These are phyloP conservation scores for Gobius niger DNA, from an alignment of 2,113 vertebrate species.

Conservation along the genomic window DNA sequence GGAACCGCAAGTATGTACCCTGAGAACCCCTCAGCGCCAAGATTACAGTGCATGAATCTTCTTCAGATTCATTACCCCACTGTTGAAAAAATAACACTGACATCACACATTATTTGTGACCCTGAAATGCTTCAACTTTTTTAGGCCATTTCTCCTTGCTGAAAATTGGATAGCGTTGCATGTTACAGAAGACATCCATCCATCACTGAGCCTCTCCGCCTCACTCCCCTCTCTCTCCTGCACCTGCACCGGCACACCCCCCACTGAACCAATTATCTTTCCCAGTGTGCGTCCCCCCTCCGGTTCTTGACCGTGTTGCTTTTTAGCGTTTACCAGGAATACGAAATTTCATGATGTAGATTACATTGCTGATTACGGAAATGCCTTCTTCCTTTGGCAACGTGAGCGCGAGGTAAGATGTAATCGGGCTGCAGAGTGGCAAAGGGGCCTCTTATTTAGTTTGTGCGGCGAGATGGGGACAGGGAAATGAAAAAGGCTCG, in stretches of 20 bases:
- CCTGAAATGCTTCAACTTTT: no score
- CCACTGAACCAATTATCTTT: constrained; percentile 72
- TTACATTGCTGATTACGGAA: constrained; percentile 74
- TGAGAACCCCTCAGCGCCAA: no score
- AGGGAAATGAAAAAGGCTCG: constrained; percentile 80
- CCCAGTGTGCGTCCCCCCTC: constrained; percentile 13
- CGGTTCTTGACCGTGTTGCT: constrained; percentile 63
- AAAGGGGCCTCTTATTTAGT: constrained; percentile 71
- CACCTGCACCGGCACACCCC: constrained; percentile 26
- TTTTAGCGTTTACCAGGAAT: constrained; percentile 71
- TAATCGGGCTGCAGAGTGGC: constrained; percentile 59
- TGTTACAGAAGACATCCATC: constrained; percentile 55
- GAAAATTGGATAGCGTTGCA: constrained; percentile 53
- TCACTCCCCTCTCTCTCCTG: constrained; percentile 30
- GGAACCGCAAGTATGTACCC: no score
- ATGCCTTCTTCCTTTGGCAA: constrained; percentile 61
- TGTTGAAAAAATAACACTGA: no score
- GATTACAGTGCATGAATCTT: no score
- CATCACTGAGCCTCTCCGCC: constrained; percentile 51
- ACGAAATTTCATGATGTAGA: constrained; percentile 74
- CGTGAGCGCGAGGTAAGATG: constrained; percentile 66
- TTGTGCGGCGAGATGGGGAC: constrained; percentile 67
- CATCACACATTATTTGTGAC: no score
- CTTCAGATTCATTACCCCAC: no score
- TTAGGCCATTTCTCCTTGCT: constrained; percentile 28